phyloP scores from a whole-genome alignment of 2,113 vertebrate species.

The Platysteira castanea region DNA sequence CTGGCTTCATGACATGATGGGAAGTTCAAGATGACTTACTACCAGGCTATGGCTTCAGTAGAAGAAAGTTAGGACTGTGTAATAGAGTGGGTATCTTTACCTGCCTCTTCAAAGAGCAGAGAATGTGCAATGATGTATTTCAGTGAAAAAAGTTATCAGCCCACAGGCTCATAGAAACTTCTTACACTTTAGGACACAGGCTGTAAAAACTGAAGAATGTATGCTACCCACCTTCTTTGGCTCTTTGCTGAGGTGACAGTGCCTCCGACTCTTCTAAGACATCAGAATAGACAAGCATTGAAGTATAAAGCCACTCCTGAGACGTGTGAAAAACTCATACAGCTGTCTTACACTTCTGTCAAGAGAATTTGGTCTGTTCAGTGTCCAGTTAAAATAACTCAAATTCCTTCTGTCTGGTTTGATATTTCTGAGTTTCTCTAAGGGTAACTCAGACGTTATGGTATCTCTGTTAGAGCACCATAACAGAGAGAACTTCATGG shows the following conservation, averaged over 20 bases:
- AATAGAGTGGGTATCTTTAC: not conserved
- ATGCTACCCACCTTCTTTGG: not conserved
- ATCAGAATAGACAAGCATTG: not conserved
- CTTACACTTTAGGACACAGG: not conserved
- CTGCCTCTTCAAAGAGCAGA: not conserved
- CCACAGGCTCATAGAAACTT: not conserved
- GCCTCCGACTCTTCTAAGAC: not conserved
- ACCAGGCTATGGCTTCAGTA: not conserved
- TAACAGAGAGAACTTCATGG: not conserved
- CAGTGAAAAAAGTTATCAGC: not conserved
- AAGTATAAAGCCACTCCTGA: not conserved
- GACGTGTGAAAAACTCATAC: accelerated
- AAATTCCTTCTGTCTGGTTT: not conserved
- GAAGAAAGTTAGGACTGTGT: not conserved
- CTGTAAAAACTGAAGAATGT: not conserved
- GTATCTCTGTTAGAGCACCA: not conserved
- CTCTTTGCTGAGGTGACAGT: not conserved
- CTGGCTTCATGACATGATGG: not conserved
- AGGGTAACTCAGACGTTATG: not conserved
- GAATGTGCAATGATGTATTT: not conserved
- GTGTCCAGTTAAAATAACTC: not conserved
- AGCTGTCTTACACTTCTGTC: not conserved
- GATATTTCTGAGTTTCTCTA: not conserved
- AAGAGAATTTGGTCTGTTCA: not conserved
- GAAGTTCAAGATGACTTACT: not conserved